Evolutionary conservation across 2,888 invertebrate species (phyloP), one percentile per base, ranked within the genome.

Genomic region (Stratiomys singularior): DNA sequence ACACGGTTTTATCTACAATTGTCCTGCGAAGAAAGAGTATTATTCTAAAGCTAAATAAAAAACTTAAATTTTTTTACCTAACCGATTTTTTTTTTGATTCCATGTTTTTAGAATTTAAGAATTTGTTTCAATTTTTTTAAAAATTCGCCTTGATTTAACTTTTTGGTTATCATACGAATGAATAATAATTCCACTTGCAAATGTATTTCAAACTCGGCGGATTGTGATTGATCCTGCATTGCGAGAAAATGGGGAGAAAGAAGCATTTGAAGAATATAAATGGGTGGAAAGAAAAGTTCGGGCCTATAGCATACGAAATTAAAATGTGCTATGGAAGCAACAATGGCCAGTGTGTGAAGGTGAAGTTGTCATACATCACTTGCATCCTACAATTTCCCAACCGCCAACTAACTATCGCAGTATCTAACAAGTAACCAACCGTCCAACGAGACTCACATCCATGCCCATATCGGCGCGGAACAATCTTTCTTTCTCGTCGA

Each of bases 401-500:
- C 1, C 5, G 25, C 60, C 60, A 60, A 25, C 60, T 18, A 21
- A 60, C 60, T 7, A 25, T 0, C 5, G 3, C 5, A 27, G 60
- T 37, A 3, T 37, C 21, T n/a, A 30, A 27, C 66, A 66, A n/a
- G n/a, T n/a, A n/a, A 44, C 66, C 18, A 63, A 69, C 30, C 11
- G 18, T 18, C 66, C 37, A 66, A 37, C 4, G 18, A 52, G 52
- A 37, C 37, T 52, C 4, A 52, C 66, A 66, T 30, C 44, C 74
- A 74, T 74, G 74, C 60, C 74, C 74, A 74, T 76, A 76, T 76
- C 76, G 27, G 76, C 64, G 47, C 64, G 64, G 64, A 76, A 47
- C 63, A 64, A 76, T 76, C 76, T 76, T 79, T 76, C 77, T 77
- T 77, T 76, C 74, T 77, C 69, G 28, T 67, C 52, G 72, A 79